Evolutionary conservation across 2,888 invertebrate species (phyloP).

Genomic region (Cerceris ruficornis): DNA sequence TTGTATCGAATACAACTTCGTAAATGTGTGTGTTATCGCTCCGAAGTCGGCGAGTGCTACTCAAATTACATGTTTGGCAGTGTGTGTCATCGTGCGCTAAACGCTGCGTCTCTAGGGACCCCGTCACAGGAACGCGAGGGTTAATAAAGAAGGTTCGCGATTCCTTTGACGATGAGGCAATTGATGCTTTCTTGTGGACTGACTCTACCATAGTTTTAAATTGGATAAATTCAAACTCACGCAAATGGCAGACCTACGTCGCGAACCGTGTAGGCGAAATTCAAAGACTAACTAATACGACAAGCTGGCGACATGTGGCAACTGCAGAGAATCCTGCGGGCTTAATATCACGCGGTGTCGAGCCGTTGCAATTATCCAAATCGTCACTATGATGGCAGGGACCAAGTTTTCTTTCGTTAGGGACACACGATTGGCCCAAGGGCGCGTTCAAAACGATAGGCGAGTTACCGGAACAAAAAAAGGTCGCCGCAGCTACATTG

Average conservation of each 20-base stretch:
- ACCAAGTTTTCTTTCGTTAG: background rate
- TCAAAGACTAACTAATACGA: slow-evolving; percentile 18
- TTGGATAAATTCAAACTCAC: slow-evolving; percentile 54
- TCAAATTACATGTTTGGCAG: no score
- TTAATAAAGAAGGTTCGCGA: slow-evolving; percentile 6
- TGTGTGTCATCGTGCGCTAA: no score
- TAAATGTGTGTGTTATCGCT: no score
- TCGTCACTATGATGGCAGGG: background rate
- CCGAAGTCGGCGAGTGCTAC: no score
- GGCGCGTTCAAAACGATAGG: no score
- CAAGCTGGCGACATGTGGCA: slow-evolving; percentile 43
- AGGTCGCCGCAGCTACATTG: no score
- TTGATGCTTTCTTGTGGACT: slow-evolving; percentile 42
- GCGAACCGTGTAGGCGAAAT: slow-evolving; percentile 54
- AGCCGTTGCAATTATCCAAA: background rate
- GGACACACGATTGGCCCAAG: background rate
- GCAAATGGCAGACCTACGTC: slow-evolving; percentile 50
- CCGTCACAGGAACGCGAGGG: no score
- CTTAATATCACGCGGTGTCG: background rate
- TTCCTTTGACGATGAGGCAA: background rate
- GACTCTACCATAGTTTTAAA: slow-evolving; percentile 52
- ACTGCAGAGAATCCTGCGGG: slow-evolving; percentile 57
- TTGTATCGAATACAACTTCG: no score
- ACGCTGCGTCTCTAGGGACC: no score
- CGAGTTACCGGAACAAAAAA: no score